These are phyloP conservation scores for Lamprologus ornatipinnis DNA, from an alignment of 2,113 vertebrate species.

Conservation along the genomic window DNA sequence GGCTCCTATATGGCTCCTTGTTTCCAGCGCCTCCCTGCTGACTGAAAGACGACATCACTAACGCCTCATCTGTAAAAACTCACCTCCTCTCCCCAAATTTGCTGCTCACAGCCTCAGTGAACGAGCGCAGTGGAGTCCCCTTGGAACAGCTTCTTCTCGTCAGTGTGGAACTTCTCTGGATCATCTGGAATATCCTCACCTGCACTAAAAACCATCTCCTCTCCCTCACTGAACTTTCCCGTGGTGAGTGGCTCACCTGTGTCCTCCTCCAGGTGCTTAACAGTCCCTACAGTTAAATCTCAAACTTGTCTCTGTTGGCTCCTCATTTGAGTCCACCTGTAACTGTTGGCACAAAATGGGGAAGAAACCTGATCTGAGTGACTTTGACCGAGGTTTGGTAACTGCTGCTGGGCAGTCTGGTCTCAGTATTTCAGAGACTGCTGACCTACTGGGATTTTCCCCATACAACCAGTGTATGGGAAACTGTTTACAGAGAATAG, in stretches of 20 bases:
- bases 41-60: neutral
- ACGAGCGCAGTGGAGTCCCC: neutral
- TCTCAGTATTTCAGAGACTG: neutral
- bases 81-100: neutral
- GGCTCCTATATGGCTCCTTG: neutral
- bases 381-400: neutral
- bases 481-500: neutral
- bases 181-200: neutral
- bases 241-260: neutral
- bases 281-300: neutral
- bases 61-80: neutral
- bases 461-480: neutral
- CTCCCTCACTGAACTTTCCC: neutral
- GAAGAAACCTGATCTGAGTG: neutral
- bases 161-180: neutral
- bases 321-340: neutral
- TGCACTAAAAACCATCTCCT: neutral
- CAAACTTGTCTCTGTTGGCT: neutral
- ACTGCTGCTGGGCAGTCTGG: neutral
- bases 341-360: neutral
- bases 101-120: neutral
- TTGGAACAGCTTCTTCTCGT: neutral
- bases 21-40: neutral
- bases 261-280: neutral
- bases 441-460: neutral